Evolutionary conservation across 2,113 vertebrate species (phyloP), one percentile per base, ranked within the genome.

Genomic region (Gymnarchus niloticus): DNA sequence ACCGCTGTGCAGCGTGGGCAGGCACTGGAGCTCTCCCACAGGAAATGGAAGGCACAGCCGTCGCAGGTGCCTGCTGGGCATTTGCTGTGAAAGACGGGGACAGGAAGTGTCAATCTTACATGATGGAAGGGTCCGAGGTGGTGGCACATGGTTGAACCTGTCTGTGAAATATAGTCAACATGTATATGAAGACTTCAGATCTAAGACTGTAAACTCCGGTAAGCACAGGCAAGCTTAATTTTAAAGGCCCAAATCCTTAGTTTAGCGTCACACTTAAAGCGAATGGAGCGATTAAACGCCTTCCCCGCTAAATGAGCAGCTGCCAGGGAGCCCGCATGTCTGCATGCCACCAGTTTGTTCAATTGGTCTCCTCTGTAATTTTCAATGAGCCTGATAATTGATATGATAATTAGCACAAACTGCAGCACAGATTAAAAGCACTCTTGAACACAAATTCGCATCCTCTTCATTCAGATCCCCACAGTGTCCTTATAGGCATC

Each of bases 51-150:
- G 0, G 91, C 92, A 61, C 97, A 99, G 2, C 97, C 97, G 73
- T 99, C 95, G 0, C 97, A 98, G 37, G 98, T 98, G 33, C 96
- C 97, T 0, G 95, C 97, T 0, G 96, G 95, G 87, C 97, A 99
- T 9, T 89, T 93, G 87, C 97, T 97, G 81, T 61, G 9, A 19
- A 33, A 56, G 97, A 78, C 78, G 23, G 46, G 25, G 52, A 77
- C 80, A 87, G 89, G 65, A 89, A 87, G 85, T 86, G 83, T n/a
- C n/a, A n/a, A n/a, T n/a, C n/a, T n/a, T n/a, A n/a, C n/a, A n/a
- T n/a, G n/a, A n/a, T n/a, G n/a, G n/a, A n/a, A n/a, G n/a, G n/a
- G n/a, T n/a, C n/a, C n/a, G n/a, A n/a, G n/a, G n/a, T n/a, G n/a
- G n/a, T n/a, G n/a, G n/a, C n/a, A n/a, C n/a, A n/a, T n/a, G n/a